Evolutionary conservation across 1,140 invertebrate species (phyloP).

Genomic region (Drosophila seguyi): DNA sequence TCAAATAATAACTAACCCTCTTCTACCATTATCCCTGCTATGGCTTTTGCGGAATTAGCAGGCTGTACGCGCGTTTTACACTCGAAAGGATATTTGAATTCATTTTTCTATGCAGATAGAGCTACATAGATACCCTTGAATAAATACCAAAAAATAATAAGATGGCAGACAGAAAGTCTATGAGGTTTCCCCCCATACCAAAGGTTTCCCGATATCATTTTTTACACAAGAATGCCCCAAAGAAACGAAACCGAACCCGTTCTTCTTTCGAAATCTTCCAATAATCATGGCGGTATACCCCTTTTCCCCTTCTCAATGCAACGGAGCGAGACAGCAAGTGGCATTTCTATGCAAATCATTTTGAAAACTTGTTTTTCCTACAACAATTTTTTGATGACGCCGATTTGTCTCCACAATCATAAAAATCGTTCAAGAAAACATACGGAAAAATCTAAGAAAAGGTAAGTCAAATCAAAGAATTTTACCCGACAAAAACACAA

Average conservation of each 20-base stretch:
- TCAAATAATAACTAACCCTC: slow-evolving; percentile 71
- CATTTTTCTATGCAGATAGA: background rate
- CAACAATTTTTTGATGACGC: slow-evolving; percentile 74
- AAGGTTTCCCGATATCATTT: slow-evolving; percentile 39
- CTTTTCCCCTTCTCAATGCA: slow-evolving; percentile 13
- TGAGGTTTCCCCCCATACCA: slow-evolving; percentile 24
- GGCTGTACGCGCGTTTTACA: slow-evolving; percentile 8
- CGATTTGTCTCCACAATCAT: slow-evolving; percentile 80
- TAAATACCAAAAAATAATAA: background rate
- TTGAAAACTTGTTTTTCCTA: slow-evolving; percentile 56
- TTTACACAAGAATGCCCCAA: slow-evolving; percentile 41
- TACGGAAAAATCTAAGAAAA: slow-evolving; percentile 20
- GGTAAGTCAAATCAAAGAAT: slow-evolving; percentile 59
- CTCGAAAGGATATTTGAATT: slow-evolving; percentile 9
- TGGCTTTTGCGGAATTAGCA: slow-evolving; percentile 41
- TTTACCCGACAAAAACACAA: slow-evolving; percentile 28
- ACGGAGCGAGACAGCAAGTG: slow-evolving; percentile 57
- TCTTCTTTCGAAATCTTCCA: slow-evolving; percentile 14
- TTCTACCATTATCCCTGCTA: slow-evolving; percentile 35
- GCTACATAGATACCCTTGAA: background rate
- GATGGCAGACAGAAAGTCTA: slow-evolving; percentile 55
- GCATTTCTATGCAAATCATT: slow-evolving; percentile 71
- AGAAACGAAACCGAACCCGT: slow-evolving; percentile 33
- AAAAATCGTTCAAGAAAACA: slow-evolving; percentile 53
- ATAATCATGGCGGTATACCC: slow-evolving; percentile 43